phyloP scores from a whole-genome alignment of 2,888 invertebrate genomes.

The Ligdia adustata region DNA sequence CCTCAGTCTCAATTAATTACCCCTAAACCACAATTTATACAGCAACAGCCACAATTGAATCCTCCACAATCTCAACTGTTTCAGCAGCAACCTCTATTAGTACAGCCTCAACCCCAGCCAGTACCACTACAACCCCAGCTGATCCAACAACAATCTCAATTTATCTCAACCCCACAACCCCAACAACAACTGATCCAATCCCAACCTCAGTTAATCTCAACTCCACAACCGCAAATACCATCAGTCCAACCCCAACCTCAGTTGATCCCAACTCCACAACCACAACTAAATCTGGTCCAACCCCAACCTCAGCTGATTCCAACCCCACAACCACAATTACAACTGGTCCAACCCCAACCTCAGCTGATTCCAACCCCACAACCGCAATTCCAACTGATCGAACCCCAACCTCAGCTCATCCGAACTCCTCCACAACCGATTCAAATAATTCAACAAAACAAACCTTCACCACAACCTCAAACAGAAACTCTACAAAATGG shows the following conservation, averaged over 20 bases:
- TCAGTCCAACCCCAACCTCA: not conserved
- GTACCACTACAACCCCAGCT: not conserved
- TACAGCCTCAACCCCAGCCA: not conserved
- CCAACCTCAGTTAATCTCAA: not conserved
- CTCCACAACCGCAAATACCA: not conserved
- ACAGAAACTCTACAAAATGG: constrained; percentile 1
- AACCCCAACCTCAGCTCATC: not conserved
- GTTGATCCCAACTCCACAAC: not conserved
- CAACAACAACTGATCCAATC: not conserved
- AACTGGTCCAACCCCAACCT: not conserved
- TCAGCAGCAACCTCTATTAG: not conserved
- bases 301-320: not conserved
- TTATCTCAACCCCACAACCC: not conserved
- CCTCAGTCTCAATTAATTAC: not conserved
- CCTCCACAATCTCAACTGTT: not conserved
- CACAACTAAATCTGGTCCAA: not conserved
- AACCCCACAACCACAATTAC: not conserved
- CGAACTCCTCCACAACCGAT: not conserved
- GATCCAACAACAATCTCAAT: not conserved
- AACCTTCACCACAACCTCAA: constrained; percentile 6
- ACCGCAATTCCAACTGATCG: not conserved
- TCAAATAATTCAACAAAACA: not conserved
- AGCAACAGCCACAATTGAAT: not conserved
- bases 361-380: not conserved
- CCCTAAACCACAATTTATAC: not conserved